phyloP scores from a whole-genome alignment of 2,797 vertebrate species.

The Apodemus agrarius region DNA sequence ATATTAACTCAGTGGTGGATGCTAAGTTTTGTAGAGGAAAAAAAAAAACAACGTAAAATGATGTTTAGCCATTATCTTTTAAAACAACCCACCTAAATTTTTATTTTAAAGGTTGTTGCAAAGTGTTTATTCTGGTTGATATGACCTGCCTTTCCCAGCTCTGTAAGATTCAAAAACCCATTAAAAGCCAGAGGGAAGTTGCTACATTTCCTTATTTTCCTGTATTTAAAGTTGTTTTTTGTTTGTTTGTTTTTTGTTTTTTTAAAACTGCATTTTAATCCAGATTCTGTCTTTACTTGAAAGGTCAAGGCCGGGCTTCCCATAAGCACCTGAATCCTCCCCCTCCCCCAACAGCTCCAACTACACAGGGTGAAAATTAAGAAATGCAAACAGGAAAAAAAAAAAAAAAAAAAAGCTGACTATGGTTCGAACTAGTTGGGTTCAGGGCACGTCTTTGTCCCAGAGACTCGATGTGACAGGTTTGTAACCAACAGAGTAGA shows the following conservation, averaged over 20 bases:
- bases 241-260: neutral
- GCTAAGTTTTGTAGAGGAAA: neutral
- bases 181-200: neutral
- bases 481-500: neutral
- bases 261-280: conserved; percentile 8
- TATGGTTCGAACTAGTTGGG: conserved; percentile 10
- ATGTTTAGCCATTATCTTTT: neutral
- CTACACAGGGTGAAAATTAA: neutral
- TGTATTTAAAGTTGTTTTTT: neutral
- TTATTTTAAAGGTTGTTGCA: conserved; percentile 34
- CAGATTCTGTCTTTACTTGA: conserved; percentile 25
- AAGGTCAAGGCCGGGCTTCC: neutral
- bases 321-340: neutral
- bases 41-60: neutral
- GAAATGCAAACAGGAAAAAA: neutral
- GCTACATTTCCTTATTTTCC: neutral
- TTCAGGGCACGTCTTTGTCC: conserved; percentile 10
- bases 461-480: neutral
- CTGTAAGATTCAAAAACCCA: conserved; percentile 41
- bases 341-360: neutral
- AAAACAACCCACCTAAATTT: neutral
- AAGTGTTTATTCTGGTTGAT: conserved; percentile 20
- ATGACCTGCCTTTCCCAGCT: neutral
- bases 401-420: neutral
- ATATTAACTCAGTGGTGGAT: neutral